Evolutionary conservation across 2,797 vertebrate genomes (phyloP), one percentile per base, ranked within the genome.

Genomic region (Simalia tracyae): DNA sequence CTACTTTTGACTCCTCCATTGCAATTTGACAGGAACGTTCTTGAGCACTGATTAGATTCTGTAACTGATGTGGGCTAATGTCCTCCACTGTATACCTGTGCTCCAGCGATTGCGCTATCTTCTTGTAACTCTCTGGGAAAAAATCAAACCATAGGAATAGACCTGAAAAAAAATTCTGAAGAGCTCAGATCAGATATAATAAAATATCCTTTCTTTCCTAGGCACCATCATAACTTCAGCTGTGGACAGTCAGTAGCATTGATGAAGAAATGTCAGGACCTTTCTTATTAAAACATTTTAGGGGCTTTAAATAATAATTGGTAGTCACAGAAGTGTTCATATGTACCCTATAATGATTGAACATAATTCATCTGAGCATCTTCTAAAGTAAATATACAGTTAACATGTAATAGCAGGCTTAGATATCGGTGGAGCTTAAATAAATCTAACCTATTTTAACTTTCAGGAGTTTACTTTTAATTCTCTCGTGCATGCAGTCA

Each of bases 241-340:
- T 72, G 68, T 0, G 31, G 1, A 2, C 72, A 91, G 89, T 0
- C 0, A 90, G 87, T 0, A 0, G 15, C 7, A 24, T 59, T 0
- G 8, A 68, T 1, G 9, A 12, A 8, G 4, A 19, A 54, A 2
- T 64, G 46, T 54, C 54, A 56, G 46, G 28, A 86, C 19, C 42
- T 56, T 54, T 6, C 46, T 88, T 88, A 54, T 56, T n/a, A 68
- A 89, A 89, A 68, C 7, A 68, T 54, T 68, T 68, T 88, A 63
- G 22, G 87, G 63, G 15, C 87, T 66, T 68, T 50, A 50, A 89
- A 68, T 31, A 64, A 68, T 54, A 89, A 42, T 87, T 61, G 28
- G 31, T 61, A 87, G n/a, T 61, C 57, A 26, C 31, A 59, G 57
- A 59, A 60, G 0, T 1, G n/a, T 19, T 56, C 31, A 22, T 11